Evolutionary conservation across 2,113 vertebrate genomes (phyloP).

Genomic region (Antechinus stuartii): DNA sequence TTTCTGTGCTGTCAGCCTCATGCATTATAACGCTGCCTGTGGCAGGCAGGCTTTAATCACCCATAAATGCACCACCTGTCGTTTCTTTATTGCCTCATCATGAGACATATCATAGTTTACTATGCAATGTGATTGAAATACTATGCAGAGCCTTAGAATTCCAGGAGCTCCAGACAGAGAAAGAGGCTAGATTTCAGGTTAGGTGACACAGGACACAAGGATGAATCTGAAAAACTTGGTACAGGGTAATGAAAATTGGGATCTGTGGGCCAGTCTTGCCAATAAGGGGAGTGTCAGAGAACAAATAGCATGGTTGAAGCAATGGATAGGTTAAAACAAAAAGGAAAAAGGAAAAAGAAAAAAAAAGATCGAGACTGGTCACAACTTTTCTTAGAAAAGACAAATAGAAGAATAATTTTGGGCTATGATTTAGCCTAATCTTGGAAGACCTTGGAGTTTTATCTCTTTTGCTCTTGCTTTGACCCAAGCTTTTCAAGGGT

Average conservation of each 20-base stretch:
- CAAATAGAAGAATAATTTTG: background rate
- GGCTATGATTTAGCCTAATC: background rate
- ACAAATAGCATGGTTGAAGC: background rate
- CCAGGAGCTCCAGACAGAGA: conserved; percentile 26
- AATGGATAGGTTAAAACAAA: background rate
- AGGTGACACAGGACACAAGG: background rate
- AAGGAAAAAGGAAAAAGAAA: no score
- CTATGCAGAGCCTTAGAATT: conserved; percentile 25
- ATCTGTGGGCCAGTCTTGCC: background rate
- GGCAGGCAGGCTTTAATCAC: conserved; percentile 64
- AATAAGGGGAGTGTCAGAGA: background rate
- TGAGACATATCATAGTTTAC: conserved; percentile 48
- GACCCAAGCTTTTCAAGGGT: background rate
- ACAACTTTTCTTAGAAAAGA: conserved; percentile 20
- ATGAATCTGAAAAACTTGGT: background rate
- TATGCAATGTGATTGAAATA: conserved; percentile 47
- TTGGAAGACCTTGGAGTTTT: conserved; percentile 13
- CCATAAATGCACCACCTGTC: conserved; percentile 60
- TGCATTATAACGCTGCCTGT: conserved; percentile 32
- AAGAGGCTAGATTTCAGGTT: conserved; percentile 15
- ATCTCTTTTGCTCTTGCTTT: conserved; percentile 22
- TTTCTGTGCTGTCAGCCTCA: conserved; percentile 16
- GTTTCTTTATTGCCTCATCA: conserved; percentile 58
- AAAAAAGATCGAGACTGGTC: background rate
- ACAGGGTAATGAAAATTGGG: background rate